Evolutionary conservation across 2,113 vertebrate species (phyloP).

Genomic region (Protobothrops mucrosquamatus): DNA sequence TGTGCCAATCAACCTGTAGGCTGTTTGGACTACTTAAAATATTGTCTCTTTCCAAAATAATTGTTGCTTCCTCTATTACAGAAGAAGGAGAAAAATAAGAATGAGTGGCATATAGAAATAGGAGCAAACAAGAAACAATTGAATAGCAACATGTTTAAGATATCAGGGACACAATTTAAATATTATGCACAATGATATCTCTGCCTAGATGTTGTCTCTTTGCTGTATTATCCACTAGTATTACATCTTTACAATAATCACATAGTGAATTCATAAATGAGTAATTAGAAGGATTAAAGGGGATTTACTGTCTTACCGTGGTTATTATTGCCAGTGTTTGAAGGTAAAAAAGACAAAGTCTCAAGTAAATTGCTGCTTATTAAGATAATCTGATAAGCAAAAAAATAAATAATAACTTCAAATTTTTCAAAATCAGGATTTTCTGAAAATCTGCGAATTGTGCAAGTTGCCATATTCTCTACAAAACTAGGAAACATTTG

Average conservation of each 20-base stretch:
- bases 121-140: not conserved
- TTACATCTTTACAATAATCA: not conserved
- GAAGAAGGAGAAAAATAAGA: not conserved
- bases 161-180: not conserved
- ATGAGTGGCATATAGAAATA: not conserved
- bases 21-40: not conserved
- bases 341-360: not conserved
- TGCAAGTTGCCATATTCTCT: not conserved
- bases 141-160: no score
- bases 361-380: not conserved
- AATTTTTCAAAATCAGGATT: not conserved
- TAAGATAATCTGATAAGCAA: not conserved
- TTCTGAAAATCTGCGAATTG: not conserved
- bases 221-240: not conserved
- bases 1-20: not conserved
- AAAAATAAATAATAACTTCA: not conserved
- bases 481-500: not conserved
- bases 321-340: conserved; percentile 21
- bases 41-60: not conserved
- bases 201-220: not conserved
- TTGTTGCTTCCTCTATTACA: not conserved
- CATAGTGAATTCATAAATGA: not conserved
- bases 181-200: not conserved
- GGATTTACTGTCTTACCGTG: not conserved
- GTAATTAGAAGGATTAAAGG: conserved; percentile 27